These are phyloP conservation scores for Micrastur ruficollis DNA, from an alignment of 2,797 vertebrate species.

Conservation along the genomic window DNA sequence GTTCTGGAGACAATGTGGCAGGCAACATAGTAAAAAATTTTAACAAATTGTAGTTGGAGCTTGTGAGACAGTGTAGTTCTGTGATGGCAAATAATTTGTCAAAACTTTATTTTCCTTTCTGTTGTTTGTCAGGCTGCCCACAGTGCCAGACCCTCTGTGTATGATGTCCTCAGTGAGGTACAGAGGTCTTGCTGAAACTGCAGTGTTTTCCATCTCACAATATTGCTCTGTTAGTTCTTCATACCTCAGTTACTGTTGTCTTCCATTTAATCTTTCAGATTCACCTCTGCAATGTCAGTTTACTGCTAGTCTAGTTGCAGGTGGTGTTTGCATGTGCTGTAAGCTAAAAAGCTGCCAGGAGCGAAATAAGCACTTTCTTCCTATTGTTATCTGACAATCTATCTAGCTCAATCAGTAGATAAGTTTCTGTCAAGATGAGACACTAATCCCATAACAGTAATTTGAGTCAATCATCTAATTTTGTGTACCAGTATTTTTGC, in stretches of 20 bases:
- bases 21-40: neutral
- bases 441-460: neutral
- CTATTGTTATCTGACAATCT: neutral
- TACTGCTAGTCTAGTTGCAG: neutral
- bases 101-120: neutral
- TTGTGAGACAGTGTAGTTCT: neutral
- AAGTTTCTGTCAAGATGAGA: neutral
- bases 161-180: rapidly evolving
- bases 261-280: neutral
- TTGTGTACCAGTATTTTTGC: neutral
- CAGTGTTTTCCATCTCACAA: neutral
- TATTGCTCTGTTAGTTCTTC: neutral
- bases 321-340: neutral
- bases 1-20: neutral
- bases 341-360: neutral
- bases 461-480: neutral
- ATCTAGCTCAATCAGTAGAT: neutral
- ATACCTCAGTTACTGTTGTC: neutral
- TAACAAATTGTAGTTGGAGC: neutral
- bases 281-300: neutral
- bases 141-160: neutral
- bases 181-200: neutral
- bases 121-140: neutral
- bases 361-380: neutral
- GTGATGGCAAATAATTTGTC: neutral